A percentile compares a stretch with the other conserved stretches of the same genome.
Evolutionary conservation across 2,797 vertebrate genomes (phyloP).

Genomic region (Mus spretus): DNA sequence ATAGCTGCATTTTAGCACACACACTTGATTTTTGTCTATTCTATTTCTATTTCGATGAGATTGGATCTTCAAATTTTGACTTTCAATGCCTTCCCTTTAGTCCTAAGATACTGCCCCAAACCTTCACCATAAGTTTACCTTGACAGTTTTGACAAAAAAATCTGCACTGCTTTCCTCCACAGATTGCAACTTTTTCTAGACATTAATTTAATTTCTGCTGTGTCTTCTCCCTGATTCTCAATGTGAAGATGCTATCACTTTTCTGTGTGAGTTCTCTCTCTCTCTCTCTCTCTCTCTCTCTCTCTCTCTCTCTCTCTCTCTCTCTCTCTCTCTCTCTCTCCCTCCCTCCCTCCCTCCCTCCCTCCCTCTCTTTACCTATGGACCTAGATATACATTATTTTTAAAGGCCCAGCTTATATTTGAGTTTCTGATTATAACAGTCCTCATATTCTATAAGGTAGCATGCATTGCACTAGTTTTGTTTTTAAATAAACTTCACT

Average conservation of each 20-base stretch:
- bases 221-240: not conserved
- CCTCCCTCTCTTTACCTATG: too few species aligned
- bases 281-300: too few species aligned
- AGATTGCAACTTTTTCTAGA: not conserved
- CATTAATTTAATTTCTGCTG: not conserved
- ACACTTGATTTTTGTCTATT: not conserved
- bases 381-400: not conserved
- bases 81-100: not conserved
- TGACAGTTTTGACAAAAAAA: not conserved
- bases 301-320: too few species aligned
- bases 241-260: rapidly evolving
- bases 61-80: not conserved
- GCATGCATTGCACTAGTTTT: not conserved
- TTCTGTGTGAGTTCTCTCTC: not conserved
- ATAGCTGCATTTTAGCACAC: not conserved
- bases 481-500: not conserved
- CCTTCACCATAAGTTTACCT: not conserved
- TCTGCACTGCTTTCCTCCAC: not conserved
- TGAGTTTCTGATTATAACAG: not conserved
- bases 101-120: not conserved
- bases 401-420: not conserved
- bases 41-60: not conserved
- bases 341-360: too few species aligned
- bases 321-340: not conserved
- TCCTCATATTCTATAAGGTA: not conserved